These are phyloP conservation scores for Halocaridina rubra DNA, from an alignment of 2,888 invertebrate species.

Conservation along the genomic window DNA sequence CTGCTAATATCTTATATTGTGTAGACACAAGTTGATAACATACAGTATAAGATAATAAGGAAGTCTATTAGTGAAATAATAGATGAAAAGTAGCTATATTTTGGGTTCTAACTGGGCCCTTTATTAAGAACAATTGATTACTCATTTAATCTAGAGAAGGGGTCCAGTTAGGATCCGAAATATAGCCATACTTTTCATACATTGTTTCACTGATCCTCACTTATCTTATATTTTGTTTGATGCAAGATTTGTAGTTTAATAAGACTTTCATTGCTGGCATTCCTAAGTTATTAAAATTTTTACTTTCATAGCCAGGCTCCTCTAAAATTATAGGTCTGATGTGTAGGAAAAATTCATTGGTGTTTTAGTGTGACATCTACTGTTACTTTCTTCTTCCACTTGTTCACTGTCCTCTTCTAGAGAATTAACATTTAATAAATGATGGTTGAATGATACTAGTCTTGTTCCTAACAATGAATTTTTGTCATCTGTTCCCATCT, in stretches of 20 bases:
- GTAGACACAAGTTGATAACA: too few relatives aligned
- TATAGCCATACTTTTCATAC: slow-evolving; percentile 18
- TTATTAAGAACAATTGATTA: too few relatives aligned
- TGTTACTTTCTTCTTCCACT: background rate
- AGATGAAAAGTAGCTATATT: background rate
- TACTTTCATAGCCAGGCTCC: too few relatives aligned
- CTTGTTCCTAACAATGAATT: background rate
- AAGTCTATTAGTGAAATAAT: background rate
- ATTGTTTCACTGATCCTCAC: slow-evolving; percentile 20
- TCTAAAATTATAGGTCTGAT: slow-evolving; percentile 40
- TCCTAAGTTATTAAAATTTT: too few relatives aligned
- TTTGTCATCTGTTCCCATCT: background rate
- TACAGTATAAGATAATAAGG: too few relatives aligned
- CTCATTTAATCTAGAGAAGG: slow-evolving; percentile 17
- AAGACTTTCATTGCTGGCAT: too few relatives aligned
- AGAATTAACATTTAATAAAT: slow-evolving; percentile 34
- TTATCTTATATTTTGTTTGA: slow-evolving; percentile 17
- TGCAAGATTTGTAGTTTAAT: too few relatives aligned
- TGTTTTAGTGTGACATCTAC: slow-evolving; percentile 47
- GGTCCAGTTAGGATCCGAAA: background rate
- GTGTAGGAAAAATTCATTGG: slow-evolving; percentile 47
- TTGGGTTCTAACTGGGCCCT: too few relatives aligned
- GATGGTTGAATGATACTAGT: slow-evolving; percentile 10
- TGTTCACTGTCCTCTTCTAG: background rate
- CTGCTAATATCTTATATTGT: too few relatives aligned